phyloP scores from a whole-genome alignment of 2,113 vertebrate species.

The Muntiacus muntjak region DNA sequence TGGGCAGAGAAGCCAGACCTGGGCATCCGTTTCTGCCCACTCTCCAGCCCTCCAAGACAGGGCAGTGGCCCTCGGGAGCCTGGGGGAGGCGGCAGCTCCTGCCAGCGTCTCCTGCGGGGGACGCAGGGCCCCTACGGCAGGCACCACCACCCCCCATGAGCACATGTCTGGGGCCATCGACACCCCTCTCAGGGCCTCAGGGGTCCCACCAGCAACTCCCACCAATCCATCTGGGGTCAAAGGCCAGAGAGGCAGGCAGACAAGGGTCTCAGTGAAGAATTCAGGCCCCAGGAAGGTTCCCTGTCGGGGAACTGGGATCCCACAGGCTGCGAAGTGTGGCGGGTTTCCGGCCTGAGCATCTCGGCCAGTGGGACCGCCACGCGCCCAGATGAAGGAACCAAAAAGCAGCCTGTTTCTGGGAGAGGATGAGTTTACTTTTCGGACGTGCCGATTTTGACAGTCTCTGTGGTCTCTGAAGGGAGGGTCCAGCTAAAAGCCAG shows the following conservation, averaged over 20 bases:
- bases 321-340: fast-evolving
- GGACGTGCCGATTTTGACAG: neutral
- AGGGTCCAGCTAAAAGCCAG: neutral
- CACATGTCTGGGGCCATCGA: fast-evolving
- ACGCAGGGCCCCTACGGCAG: fast-evolving
- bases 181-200: too few species aligned
- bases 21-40: neutral
- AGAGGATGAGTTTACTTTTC: neutral
- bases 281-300: too few species aligned
- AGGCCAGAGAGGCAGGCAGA: neutral
- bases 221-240: neutral
- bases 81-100: neutral
- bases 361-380: fast-evolving
- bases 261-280: neutral
- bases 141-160: neutral
- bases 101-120: neutral
- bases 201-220: neutral
- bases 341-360: neutral
- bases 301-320: too few species aligned
- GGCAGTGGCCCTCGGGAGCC: neutral
- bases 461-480: neutral
- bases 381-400: neutral
- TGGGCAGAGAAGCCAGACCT: neutral
- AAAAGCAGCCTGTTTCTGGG: neutral
- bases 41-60: neutral